Base-by-base conservation (phyloP, 1,140 invertebrate genomes). In the Pemphigus obesinymphae region DNA sequence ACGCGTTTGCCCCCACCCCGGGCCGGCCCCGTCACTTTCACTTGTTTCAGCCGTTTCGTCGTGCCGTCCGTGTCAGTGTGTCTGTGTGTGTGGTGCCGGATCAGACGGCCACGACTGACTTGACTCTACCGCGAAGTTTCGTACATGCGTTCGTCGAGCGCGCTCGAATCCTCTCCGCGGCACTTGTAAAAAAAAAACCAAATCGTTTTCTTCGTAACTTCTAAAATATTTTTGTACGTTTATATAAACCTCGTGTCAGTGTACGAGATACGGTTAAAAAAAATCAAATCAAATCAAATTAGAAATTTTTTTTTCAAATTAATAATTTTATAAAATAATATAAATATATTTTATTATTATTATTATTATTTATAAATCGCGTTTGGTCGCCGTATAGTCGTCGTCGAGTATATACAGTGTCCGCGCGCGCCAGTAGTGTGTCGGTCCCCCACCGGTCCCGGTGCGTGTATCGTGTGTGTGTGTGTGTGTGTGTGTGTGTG, bases 61-160 rank as follows among this genome's bases (percentile, higher is more conserved):
- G 61, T 72, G 81, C 78, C 61, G 73, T 63, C 76, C 82, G 83
- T 83, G 78, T 76, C 82, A 76, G 53, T 81, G 83, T 82, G 83
- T 61, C 76, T 34, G 48, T 61, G 53, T 81, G 70, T 45, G 73
- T 61, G 82, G 72, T 58, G 45, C 81, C 61, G 48, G 43, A 37
- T 66, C 48, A 53, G 26, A 50, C 45, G 55, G 43, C 75, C 75
- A 31, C 75, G 63, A 63, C 58, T 68, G 68, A 68, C 63, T 23
- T 29, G 73, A 45, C 68, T 68, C 72, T 68, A 17, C 20, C 43
- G 63, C 68, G 81, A 70, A 72, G 68, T 82, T 70, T 78, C 72
- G 68, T 72, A 63, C 55, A 58, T 82, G 63, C 40, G 81, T 80
- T 50, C 82, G 66, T 23, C 61, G 61, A 53, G 37, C 70, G 34